A percentile compares a stretch with the other conserved stretches of the same genome.
Evolutionary conservation across 2,113 vertebrate genomes (phyloP).

Genomic region (Triplophysa siluroides): DNA sequence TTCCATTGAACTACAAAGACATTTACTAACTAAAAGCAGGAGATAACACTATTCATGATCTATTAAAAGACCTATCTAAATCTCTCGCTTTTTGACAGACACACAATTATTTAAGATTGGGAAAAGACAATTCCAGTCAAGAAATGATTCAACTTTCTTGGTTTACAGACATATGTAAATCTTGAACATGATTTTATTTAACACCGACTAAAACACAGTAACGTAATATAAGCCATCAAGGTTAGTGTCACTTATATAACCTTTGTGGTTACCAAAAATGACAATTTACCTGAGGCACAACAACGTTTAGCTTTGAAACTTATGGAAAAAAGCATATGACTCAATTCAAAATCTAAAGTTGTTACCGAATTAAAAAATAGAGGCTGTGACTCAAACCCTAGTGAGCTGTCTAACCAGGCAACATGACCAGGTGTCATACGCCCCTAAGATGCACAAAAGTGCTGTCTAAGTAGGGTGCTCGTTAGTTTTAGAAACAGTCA

Average conservation of each 20-base stretch:
- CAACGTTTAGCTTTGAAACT: neutral
- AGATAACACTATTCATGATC: neutral
- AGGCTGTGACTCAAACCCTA: neutral
- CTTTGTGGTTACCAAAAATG: neutral
- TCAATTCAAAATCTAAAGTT: neutral
- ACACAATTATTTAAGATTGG: neutral
- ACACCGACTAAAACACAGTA: neutral
- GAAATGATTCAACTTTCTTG: neutral
- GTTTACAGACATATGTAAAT: too few relatives aligned
- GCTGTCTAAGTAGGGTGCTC: neutral
- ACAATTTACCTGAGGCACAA: neutral
- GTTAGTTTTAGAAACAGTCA: neutral
- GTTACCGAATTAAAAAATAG: neutral
- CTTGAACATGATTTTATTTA: neutral
- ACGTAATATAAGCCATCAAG: neutral
- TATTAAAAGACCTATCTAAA: neutral
- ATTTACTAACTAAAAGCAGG: neutral
- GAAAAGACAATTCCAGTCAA: neutral
- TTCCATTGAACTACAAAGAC: neutral
- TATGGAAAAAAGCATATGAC: neutral
- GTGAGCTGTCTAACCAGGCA: neutral
- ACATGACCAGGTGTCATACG: neutral
- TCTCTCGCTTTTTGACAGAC: neutral
- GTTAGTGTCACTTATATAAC: neutral
- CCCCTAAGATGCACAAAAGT: neutral